These are phyloP conservation scores for Campoletis raptor DNA, from an alignment of 2,888 invertebrate genomes.

Conservation along the genomic window DNA sequence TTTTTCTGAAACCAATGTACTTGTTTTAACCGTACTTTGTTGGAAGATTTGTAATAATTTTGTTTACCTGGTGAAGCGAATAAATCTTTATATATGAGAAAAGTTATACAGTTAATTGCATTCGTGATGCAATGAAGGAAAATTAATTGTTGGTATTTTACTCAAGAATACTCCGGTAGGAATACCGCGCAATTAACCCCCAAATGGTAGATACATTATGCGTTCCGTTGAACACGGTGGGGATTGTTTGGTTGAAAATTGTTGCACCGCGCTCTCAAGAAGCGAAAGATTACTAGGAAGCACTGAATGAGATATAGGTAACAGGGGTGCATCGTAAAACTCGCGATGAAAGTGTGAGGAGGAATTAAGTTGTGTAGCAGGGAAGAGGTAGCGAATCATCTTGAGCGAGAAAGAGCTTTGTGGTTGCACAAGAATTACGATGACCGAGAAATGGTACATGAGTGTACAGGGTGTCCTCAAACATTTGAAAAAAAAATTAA, in stretches of 20 bases:
- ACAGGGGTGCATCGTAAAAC: constrained; percentile 54
- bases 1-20: not conserved
- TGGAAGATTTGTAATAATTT: not conserved
- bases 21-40: not conserved
- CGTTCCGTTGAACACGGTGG: constrained; percentile 29
- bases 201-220: constrained; percentile 12
- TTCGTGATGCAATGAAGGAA: not conserved
- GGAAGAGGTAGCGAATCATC: constrained; percentile 34
- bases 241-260: constrained; percentile 43
- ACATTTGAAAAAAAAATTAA: not conserved
- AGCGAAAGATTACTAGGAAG: constrained; percentile 21
- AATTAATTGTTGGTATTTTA: not conserved
- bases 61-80: not conserved
- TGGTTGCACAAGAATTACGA: constrained; percentile 70
- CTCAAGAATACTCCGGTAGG: not conserved
- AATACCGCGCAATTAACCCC: constrained; percentile 2
- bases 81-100: not conserved
- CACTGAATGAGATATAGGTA: constrained; percentile 44
- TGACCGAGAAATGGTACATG: constrained; percentile 63
- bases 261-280: constrained; percentile 26
- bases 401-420: constrained; percentile 48
- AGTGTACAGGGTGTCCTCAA: not conserved
- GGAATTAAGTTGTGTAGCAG: constrained; percentile 31
- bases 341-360: constrained; percentile 12
- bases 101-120: constrained; percentile 1